A percentile compares a stretch with the other conserved stretches of the same genome.
Conservation (phyloP, 2,797 vertebrate species). For the Trachops cirrhosus region DNA sequence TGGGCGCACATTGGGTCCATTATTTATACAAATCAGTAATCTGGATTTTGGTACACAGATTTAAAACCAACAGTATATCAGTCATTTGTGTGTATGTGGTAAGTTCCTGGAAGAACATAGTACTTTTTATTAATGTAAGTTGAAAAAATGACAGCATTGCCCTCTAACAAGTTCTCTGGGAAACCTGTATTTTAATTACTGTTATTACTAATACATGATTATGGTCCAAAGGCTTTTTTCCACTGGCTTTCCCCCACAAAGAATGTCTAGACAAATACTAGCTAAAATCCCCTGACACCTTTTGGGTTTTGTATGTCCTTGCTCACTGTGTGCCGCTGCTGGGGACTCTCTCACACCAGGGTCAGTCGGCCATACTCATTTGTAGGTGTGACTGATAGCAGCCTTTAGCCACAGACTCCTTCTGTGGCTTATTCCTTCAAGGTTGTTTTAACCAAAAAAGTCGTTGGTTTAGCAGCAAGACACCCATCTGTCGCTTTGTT, state of each 20-base stretch:
- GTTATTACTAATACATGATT: constrained; percentile 13
- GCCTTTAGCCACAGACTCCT: constrained; percentile 67
- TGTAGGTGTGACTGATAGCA: constrained; percentile 73
- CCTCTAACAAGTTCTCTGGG: constrained; percentile 76
- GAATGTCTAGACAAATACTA: constrained; percentile 66
- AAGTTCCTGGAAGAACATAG: constrained; percentile 58
- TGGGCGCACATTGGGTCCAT: constrained; percentile 72
- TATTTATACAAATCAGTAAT: constrained; percentile 69
- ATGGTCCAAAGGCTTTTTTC: constrained; percentile 72
- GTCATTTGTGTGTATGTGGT: constrained; percentile 68
- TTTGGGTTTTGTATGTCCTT: constrained; percentile 76
- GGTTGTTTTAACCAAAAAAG: constrained; percentile 56
- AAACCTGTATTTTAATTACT: constrained; percentile 50
- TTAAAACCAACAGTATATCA: constrained; percentile 72
- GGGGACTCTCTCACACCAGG: constrained; percentile 66
- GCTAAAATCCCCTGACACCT: constrained; percentile 74
- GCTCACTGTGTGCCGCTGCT: constrained; percentile 73
- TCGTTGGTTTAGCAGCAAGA: constrained; percentile 51
- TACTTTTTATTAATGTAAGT: constrained; percentile 64
- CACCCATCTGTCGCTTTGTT: constrained; percentile 24
- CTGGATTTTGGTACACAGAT: constrained; percentile 73
- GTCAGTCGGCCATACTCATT: constrained; percentile 59
- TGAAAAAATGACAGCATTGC: constrained; percentile 74
- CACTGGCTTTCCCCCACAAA: constrained; percentile 68
- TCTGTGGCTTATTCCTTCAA: constrained; percentile 59